These are phyloP conservation scores for Campoplex capitator DNA, from an alignment of 2,888 invertebrate species.

Conservation along the genomic window DNA sequence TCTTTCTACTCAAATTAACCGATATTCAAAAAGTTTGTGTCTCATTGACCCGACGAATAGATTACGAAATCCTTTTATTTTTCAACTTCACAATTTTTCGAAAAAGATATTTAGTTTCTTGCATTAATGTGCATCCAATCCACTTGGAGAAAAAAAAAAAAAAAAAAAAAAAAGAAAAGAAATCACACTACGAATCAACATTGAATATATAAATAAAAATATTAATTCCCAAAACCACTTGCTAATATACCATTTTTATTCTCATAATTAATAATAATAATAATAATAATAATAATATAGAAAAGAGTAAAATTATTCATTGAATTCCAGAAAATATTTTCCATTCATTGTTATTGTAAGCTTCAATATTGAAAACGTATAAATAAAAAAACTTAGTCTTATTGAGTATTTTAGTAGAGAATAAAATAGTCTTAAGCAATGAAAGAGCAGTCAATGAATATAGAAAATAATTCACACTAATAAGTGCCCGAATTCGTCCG, in stretches of 20 bases:
- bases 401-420: background rate
- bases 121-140: background rate
- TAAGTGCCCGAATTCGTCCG: conserved; percentile 64
- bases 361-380: background rate
- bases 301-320: background rate
- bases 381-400: background rate
- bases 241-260: background rate
- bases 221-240: background rate
- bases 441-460: conserved; percentile 1
- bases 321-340: background rate
- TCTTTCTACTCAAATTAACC: conserved; percentile 27
- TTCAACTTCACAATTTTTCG: background rate
- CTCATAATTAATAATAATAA: background rate
- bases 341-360: background rate
- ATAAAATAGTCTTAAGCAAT: conserved; percentile 5
- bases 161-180: too few relatives aligned
- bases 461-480: conserved; percentile 19
- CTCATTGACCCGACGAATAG: conserved; percentile 73
- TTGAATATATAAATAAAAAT: background rate
- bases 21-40: conserved; percentile 46
- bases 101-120: background rate
- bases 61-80: conserved; percentile 23
- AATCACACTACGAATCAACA: background rate
- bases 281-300: background rate
- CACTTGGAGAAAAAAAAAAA: too few relatives aligned